Base-by-base conservation (phyloP, 1,140 invertebrate genomes). In the Euschistus heros region DNA sequence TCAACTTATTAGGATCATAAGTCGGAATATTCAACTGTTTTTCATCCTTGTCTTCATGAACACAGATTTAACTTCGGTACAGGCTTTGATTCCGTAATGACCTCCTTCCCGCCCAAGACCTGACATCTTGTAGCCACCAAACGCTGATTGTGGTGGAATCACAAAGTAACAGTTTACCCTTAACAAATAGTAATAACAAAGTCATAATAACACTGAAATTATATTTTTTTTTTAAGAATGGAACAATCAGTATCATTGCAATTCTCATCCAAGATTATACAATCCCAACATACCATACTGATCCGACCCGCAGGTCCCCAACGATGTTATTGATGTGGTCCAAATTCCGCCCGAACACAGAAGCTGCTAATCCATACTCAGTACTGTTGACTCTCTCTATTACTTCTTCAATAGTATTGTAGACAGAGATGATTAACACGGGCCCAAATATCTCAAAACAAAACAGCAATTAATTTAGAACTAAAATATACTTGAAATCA, bases 361-460 rank as follows among this genome's bases (percentile, higher is more conserved):
- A 91, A 7, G 94, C 90, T 13, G 93, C 95, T 30, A 98, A 78
- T 18, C 96, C 96, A 75, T 97, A 99, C 62, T 88, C 82, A 0
- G 90, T 88, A 66, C 85, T 82, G 76, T 98, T 97, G 20, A 94
- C 92, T 65, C 94, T 81, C 70, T 89, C 82, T 50, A 98, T 86
- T 6, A 97, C 83, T 75, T 98, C 94, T 68, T 96, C 89, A 42
- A 94, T 75, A 13, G 83, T 78, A 66, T 91, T 90, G 77, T 97
- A 99, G 73, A 89, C 92, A n/a, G 98, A 76, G 57, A 99, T 86
- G 75, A 94, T 91, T 80, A 95, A 92, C 26, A 98, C 95, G 6
- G 96, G 95, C 1, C 96, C 95, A 79, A 98, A 98, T 72, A 98
- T 98, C 90, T 92, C 72, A 59, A 76, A 74, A 44, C 57, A 66